Evolutionary conservation across 1,140 invertebrate species (phyloP), one percentile per base, ranked within the genome.

Genomic region (Sweltsa coloradensis): DNA sequence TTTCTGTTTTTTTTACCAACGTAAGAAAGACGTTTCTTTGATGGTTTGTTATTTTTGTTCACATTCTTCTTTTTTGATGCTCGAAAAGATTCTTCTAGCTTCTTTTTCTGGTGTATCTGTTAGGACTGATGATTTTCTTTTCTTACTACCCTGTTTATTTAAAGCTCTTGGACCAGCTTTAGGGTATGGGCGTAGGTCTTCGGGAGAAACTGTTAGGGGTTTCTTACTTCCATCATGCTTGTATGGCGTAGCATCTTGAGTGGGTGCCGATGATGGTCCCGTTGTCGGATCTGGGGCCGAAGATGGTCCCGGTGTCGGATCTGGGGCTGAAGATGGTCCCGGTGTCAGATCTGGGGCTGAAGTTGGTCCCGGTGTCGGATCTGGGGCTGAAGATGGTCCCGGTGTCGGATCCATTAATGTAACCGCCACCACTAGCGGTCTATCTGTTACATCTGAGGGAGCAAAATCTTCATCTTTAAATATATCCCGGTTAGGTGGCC

Each of bases 401-500:
- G n/a, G n/a, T n/a, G n/a, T n/a, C n/a, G n/a, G n/a, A 5, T 39
- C 14, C 36, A 39, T 5, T 14, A 16, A 14, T 39, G 14, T 44
- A 5, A 14, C 25, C 16, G 22, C 21, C 5, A 29, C 3, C 5
- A 29, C 42, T 29, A 31, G 26, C 19, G 57, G 55, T 27, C 60
- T 47, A 50, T 67, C 61, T 5, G 63, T 66, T 14, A 64, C 57
- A 40, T 41, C 44, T 21, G 56, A 42, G 23, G 62, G 55, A n/a
- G 53, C 9, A 60, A 63, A 66, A 23, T 68, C 63, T 22, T 53
- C 36, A n/a, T 63, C 57, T 23, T 42, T 11, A 52, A 66, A 65
- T 31, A 65, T 55, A 22, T 63, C 36, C 22, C 49, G 19, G 52
- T 65, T 60, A 16, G 57, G 58, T 14, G 63, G 62, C 41, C 6